A percentile compares a stretch with the other conserved stretches of the same genome.
Evolutionary conservation across 2,797 vertebrate genomes (phyloP).

Genomic region (Leptodactylus fallax): DNA sequence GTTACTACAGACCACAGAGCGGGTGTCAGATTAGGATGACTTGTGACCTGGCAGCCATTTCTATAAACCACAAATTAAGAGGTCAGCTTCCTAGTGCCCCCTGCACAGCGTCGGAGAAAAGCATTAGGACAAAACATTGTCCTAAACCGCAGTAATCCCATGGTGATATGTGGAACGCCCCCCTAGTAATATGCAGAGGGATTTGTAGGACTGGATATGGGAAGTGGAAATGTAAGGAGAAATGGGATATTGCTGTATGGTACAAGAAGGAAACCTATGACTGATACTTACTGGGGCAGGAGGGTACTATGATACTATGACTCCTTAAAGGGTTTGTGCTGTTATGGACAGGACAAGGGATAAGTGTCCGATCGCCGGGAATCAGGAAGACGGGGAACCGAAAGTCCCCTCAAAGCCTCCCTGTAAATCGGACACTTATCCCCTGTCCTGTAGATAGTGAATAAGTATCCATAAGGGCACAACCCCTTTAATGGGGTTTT

Average conservation of each 20-base stretch:
- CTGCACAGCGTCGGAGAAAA: not conserved
- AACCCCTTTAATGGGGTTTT: too few relatives aligned
- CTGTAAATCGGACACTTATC: too few relatives aligned
- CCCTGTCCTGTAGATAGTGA: too few relatives aligned
- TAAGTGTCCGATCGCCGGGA: too few relatives aligned
- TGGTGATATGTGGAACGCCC: not conserved
- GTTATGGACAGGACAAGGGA: too few relatives aligned
- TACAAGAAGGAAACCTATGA: too few relatives aligned
- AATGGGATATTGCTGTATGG: not conserved
- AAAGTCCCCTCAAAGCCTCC: too few relatives aligned
- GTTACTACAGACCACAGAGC: constrained; percentile 29
- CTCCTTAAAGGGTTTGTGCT: too few relatives aligned
- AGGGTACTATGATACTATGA: too few relatives aligned
- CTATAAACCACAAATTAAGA: constrained; percentile 45
- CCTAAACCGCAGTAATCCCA: not conserved
- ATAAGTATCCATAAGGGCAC: too few relatives aligned
- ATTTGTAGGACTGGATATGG: not conserved
- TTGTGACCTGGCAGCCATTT: constrained; percentile 29
- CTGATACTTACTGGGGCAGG: too few relatives aligned
- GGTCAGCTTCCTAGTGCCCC: constrained; percentile 24
- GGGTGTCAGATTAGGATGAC: constrained; percentile 3
- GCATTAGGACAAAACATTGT: not conserved
- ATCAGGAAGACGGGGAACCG: too few relatives aligned
- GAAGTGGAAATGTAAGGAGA: not conserved
- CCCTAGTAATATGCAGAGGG: not conserved